Percentiles rank a stretch among this genome's conserved stretches.
Conservation (phyloP, 2,888 invertebrate genomes). For the Silvanus unidentatus region DNA sequence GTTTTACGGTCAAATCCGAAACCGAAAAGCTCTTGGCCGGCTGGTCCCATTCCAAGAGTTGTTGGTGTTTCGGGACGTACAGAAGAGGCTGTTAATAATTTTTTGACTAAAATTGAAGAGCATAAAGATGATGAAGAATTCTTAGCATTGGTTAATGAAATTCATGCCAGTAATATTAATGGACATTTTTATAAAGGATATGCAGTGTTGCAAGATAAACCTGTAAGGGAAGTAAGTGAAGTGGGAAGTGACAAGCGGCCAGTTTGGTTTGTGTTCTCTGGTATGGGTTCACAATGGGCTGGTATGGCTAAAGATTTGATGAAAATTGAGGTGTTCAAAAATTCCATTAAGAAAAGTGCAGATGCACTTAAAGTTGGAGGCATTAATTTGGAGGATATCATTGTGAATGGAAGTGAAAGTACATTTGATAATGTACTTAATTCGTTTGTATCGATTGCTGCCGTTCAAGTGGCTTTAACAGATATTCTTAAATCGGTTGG, state of each 20-base stretch:
- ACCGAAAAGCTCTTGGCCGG: constrained; percentile 55
- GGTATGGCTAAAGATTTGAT: constrained; percentile 90
- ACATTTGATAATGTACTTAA: constrained; percentile 82
- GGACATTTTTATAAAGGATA: constrained; percentile 80
- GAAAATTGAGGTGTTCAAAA: constrained; percentile 73
- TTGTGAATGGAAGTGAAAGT: constrained; percentile 68
- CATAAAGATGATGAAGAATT: constrained; percentile 66
- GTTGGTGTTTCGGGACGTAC: constrained; percentile 82
- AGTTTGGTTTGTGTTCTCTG: constrained; percentile 92
- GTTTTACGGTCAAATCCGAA: constrained; percentile 75
- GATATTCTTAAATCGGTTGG: constrained; percentile 74
- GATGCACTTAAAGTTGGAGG: constrained; percentile 72
- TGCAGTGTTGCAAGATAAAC: constrained; percentile 58
- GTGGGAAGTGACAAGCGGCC: constrained; percentile 63
- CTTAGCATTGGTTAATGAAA: constrained; percentile 68
- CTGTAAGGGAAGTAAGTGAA: constrained; percentile 49
- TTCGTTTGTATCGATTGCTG: constrained; percentile 90
- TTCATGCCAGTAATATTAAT: constrained; percentile 63
- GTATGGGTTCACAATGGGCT: constrained; percentile 98
- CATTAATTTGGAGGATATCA: constrained; percentile 73
- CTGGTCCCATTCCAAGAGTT: constrained; percentile 59
- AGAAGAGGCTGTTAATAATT: constrained; percentile 63
- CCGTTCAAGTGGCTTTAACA: constrained; percentile 93
- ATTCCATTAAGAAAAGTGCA: constrained; percentile 70
- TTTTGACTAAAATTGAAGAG: constrained; percentile 59